Conservation (phyloP, 1,140 invertebrate genomes). For the Drosophila sturtevanti region DNA sequence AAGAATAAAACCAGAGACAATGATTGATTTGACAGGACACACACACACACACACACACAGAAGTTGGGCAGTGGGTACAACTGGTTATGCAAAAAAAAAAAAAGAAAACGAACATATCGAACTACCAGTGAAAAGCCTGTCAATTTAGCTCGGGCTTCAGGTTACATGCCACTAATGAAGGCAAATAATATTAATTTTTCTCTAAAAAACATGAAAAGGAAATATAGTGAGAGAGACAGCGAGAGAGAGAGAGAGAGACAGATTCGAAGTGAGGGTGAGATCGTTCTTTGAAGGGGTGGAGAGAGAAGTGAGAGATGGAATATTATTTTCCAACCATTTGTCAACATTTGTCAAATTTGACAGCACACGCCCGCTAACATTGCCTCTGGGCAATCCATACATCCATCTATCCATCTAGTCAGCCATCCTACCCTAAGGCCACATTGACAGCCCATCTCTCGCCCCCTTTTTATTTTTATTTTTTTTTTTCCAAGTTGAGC, state of each 20-base stretch:
- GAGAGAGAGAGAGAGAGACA: conserved; percentile 8
- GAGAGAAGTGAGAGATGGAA: conserved; percentile 21
- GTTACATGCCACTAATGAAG: conserved; percentile 74
- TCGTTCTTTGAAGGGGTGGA: not conserved
- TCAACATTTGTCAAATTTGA: conserved; percentile 81
- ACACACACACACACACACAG: conserved; percentile 22
- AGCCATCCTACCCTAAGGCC: conserved; percentile 42
- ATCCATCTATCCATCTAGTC: conserved; percentile 27
- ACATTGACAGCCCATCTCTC: conserved; percentile 59
- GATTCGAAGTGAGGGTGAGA: not conserved
- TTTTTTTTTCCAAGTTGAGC: not conserved
- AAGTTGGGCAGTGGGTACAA: conserved; percentile 22
- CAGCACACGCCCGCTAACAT: conserved; percentile 61
- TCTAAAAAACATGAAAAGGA: not conserved
- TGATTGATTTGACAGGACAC: conserved; percentile 82
- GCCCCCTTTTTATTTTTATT: conserved; percentile 21
- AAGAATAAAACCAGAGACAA: conserved; percentile 45
- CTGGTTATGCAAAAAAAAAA: conserved; percentile 39
- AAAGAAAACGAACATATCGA: not conserved
- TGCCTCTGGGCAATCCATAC: conserved; percentile 47
- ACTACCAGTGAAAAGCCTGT: conserved; percentile 36
- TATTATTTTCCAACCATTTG: conserved; percentile 77
- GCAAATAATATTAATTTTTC: conserved; percentile 70
- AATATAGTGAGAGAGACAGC: not conserved
- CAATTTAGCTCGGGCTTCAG: conserved; percentile 51